Conservation (phyloP, 2,797 vertebrate genomes). For the Erpetoichthys calabaricus region DNA sequence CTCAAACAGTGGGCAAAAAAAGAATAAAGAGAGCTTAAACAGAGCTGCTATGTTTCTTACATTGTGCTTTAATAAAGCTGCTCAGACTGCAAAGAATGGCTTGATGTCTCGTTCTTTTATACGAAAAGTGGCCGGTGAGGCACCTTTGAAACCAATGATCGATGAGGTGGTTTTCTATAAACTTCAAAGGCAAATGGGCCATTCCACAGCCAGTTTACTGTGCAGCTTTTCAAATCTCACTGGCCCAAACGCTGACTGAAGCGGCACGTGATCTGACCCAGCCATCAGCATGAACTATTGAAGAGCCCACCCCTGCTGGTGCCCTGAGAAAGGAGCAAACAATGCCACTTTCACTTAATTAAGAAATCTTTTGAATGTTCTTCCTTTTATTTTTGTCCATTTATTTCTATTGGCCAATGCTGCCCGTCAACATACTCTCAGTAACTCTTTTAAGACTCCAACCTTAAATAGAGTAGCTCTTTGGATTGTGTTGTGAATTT, state of each 20-base stretch:
- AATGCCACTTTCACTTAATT: constrained; percentile 64
- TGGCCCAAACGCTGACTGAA: constrained; percentile 19
- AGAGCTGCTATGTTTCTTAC: too few species aligned
- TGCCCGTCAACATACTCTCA: constrained; percentile 42
- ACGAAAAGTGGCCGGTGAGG: constrained; percentile 12
- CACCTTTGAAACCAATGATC: constrained; percentile 71
- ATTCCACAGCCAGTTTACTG: constrained; percentile 28
- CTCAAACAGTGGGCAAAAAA: too few species aligned
- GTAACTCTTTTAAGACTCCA: constrained; percentile 29
- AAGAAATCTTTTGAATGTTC: constrained; percentile 40
- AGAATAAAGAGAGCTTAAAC: too few species aligned
- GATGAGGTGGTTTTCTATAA: constrained; percentile 81
- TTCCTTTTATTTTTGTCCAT: constrained; percentile 50
- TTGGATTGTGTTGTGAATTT: constrained; percentile 51
- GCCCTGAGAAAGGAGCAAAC: constrained; percentile 52
- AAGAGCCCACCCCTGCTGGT: constrained; percentile 55
- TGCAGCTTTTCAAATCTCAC: constrained; percentile 29
- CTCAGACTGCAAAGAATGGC: constrained; percentile 26
- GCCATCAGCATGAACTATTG: constrained; percentile 37
- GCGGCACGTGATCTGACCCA: constrained; percentile 55
- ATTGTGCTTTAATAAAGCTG: constrained; percentile 26
- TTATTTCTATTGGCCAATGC: constrained; percentile 49
- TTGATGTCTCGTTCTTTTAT: constrained; percentile 15
- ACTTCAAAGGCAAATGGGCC: constrained; percentile 56
- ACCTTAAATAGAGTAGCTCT: constrained; percentile 15